These are phyloP conservation scores for Lasioglossum zephyrum DNA, from an alignment of 2,888 invertebrate genomes.

Conservation along the genomic window DNA sequence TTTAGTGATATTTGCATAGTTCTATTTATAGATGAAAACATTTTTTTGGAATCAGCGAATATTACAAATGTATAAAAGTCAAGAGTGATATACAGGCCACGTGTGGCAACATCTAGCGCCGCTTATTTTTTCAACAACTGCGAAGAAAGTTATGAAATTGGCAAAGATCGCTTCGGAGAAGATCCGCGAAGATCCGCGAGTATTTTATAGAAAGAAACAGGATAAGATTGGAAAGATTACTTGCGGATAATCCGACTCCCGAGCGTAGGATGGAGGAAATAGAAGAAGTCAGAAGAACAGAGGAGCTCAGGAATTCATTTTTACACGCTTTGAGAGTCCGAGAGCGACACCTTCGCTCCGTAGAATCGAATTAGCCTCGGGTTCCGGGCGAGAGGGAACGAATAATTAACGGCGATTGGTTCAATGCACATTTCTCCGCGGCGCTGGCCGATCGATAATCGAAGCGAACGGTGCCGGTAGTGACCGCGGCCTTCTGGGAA, in stretches of 20 bases:
- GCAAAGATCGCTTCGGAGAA: neutral
- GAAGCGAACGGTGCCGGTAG: constrained; percentile 49
- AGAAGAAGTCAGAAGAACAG: neutral
- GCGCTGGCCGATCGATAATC: constrained; percentile 56
- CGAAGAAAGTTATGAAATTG: neutral
- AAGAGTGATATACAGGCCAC: neutral
- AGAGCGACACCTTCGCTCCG: neutral
- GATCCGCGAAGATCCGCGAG: neutral
- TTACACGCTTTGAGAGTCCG: neutral
- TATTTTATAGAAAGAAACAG: neutral
- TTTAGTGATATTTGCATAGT: no score
- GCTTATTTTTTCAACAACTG: neutral
- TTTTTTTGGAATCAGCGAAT: neutral
- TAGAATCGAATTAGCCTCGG: constrained; percentile 18
- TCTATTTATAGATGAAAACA: neutral
- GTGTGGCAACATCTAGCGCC: neutral
- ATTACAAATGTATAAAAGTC: neutral
- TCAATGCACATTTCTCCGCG: constrained; percentile 32
- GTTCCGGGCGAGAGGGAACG: neutral
- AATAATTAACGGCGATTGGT: constrained; percentile 50
- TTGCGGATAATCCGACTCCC: neutral
- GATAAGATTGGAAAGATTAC: neutral
- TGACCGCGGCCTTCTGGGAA: constrained; percentile 78
- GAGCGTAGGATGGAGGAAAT: neutral
- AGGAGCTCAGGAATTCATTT: neutral